These are phyloP conservation scores for Phrynosoma blainvillii DNA, from an alignment of 2,113 vertebrate species.

Conservation along the genomic window DNA sequence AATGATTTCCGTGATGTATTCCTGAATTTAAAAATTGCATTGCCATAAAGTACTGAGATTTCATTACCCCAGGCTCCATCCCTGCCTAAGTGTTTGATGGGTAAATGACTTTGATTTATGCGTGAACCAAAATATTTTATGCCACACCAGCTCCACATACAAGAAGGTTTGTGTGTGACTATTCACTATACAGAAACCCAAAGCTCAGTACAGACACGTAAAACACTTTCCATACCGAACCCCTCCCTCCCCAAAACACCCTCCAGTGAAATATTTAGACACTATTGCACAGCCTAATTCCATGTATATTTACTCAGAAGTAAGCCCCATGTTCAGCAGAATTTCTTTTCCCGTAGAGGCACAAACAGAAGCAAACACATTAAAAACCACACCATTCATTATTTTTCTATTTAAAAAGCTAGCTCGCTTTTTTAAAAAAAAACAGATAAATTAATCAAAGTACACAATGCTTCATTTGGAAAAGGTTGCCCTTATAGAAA, in stretches of 20 bases:
- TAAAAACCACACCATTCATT: no score
- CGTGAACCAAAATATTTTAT: conserved; percentile 28
- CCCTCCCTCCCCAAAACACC: not conserved
- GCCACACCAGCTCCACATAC: conserved; percentile 3
- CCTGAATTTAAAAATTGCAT: conserved; percentile 55
- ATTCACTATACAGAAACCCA: not conserved
- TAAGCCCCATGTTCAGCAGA: not conserved
- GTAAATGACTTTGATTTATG: conserved; percentile 37
- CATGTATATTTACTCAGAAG: not conserved
- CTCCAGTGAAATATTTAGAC: not conserved
- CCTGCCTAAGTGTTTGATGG: conserved; percentile 21
- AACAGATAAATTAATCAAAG: no score
- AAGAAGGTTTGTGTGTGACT: conserved; percentile 19
- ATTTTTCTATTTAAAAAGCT: no score
- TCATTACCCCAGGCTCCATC: conserved; percentile 49
- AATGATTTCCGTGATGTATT: conserved; percentile 61
- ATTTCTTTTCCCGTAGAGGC: not conserved
- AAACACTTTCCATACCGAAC: not conserved
- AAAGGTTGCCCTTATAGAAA: no score
- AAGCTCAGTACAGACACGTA: not conserved
- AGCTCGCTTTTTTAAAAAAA: no score
- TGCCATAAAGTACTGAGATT: conserved; percentile 7
- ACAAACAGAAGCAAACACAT: not conserved
- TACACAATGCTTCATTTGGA: no score
- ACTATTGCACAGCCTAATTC: not conserved